Conservation (phyloP, 2,888 invertebrate species). For the Diogma glabrata region DNA sequence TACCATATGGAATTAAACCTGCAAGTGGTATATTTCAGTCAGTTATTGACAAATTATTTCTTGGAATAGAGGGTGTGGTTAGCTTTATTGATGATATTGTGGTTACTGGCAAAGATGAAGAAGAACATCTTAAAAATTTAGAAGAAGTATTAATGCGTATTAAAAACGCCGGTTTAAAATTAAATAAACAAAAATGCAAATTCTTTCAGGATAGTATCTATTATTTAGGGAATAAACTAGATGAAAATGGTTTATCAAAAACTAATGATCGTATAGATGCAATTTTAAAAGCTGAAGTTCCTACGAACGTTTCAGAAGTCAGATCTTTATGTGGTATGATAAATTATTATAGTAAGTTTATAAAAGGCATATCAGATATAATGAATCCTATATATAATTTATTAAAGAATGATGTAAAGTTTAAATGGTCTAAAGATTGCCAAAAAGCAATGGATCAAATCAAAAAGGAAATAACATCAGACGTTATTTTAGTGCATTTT, state of each 20-base stretch:
- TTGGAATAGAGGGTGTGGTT: slow-evolving; percentile 18
- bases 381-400: slow-evolving; percentile 25
- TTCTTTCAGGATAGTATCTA: slow-evolving; percentile 21
- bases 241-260: slow-evolving; percentile 23
- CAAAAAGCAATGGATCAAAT: slow-evolving; percentile 24
- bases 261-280: too few relatives aligned
- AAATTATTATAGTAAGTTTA: slow-evolving; percentile 30
- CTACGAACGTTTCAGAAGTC: slow-evolving; percentile 19
- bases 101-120: slow-evolving; percentile 20
- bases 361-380: too few relatives aligned
- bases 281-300: slow-evolving; percentile 21
- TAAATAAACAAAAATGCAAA: slow-evolving; percentile 25
- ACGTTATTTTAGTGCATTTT: slow-evolving; percentile 19
- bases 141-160: slow-evolving; percentile 20
- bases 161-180: slow-evolving; percentile 18
- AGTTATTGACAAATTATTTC: slow-evolving; percentile 23
- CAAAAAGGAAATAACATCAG: slow-evolving; percentile 21
- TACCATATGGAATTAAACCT: slow-evolving; percentile 30
- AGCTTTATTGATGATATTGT: slow-evolving; percentile 24
- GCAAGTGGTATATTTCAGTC: slow-evolving; percentile 30
- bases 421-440: slow-evolving; percentile 24
- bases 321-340: slow-evolving; percentile 26
- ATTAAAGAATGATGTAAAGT: slow-evolving; percentile 15
- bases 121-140: slow-evolving; percentile 22
- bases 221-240: slow-evolving; percentile 26